Evolutionary conservation across 2,113 vertebrate species (phyloP).

Genomic region (Diglossa brunneiventris): DNA sequence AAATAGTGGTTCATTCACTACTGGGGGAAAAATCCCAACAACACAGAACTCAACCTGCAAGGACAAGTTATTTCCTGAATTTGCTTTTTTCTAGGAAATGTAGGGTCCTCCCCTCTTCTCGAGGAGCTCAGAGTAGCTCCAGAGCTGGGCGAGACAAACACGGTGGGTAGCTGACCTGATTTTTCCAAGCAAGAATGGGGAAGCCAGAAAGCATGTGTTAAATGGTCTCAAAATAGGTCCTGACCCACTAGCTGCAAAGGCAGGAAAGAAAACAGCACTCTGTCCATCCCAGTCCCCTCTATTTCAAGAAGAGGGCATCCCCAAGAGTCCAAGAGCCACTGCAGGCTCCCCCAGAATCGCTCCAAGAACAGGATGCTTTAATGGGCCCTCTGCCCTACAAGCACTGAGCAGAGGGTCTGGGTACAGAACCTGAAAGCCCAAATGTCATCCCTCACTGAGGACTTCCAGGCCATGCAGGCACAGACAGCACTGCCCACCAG

Average conservation of each 20-base stretch:
- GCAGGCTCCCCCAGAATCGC: background rate
- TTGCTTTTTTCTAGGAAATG: background rate
- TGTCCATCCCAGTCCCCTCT: background rate
- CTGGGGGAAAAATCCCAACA: background rate
- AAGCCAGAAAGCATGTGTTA: background rate
- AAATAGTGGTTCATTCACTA: background rate
- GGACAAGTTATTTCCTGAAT: background rate
- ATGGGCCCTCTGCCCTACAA: background rate
- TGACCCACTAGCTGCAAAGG: background rate
- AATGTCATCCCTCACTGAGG: accelerated
- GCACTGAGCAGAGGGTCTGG: background rate
- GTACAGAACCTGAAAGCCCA: background rate
- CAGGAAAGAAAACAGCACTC: background rate
- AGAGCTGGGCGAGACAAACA: background rate
- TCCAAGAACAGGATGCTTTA: background rate
- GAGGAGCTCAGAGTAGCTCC: background rate
- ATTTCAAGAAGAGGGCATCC: background rate
- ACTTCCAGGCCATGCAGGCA: background rate
- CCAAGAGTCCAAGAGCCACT: background rate
- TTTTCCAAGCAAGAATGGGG: background rate
- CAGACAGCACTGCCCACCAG: background rate
- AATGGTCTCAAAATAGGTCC: background rate
- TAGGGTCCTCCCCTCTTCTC: background rate
- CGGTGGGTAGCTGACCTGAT: background rate
- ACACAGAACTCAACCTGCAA: background rate